Evolutionary conservation across 2,113 vertebrate genomes (phyloP).

Genomic region (Athene cunicularia): DNA sequence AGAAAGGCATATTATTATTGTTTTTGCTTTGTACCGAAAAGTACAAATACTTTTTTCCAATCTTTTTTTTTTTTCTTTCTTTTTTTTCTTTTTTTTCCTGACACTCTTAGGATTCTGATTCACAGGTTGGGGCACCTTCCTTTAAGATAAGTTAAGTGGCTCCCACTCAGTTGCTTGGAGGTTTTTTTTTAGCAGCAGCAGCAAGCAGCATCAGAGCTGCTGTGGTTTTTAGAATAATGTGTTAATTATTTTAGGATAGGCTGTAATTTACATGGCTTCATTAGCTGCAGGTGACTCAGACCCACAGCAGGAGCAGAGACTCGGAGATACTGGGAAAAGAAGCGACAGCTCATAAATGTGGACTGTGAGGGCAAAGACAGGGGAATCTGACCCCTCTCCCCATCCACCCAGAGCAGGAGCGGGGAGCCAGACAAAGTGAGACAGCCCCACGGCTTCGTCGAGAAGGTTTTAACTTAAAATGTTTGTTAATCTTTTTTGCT

Average conservation of each 20-base stretch:
- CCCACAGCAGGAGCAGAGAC: background rate
- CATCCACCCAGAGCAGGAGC: no score
- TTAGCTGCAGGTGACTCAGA: background rate
- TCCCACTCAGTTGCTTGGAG: background rate
- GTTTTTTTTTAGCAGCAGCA: background rate
- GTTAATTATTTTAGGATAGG: background rate
- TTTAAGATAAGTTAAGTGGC: background rate
- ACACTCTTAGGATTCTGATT: no score
- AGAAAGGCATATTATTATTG: background rate
- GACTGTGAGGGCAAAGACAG: background rate
- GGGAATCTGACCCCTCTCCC: background rate
- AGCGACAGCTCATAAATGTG: no score
- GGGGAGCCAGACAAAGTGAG: fast-evolving
- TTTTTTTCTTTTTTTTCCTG: background rate
- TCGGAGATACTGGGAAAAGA: background rate
- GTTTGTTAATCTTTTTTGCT: background rate
- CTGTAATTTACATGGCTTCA: background rate
- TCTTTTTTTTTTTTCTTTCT: no score
- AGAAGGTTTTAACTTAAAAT: background rate
- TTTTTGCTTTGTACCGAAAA: background rate
- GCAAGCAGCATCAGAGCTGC: background rate
- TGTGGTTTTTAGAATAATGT: background rate
- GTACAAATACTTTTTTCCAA: background rate
- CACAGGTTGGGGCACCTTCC: background rate
- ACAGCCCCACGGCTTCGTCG: background rate